Conservation (phyloP, 2,797 vertebrate species). For the Sebastes itinus region DNA sequence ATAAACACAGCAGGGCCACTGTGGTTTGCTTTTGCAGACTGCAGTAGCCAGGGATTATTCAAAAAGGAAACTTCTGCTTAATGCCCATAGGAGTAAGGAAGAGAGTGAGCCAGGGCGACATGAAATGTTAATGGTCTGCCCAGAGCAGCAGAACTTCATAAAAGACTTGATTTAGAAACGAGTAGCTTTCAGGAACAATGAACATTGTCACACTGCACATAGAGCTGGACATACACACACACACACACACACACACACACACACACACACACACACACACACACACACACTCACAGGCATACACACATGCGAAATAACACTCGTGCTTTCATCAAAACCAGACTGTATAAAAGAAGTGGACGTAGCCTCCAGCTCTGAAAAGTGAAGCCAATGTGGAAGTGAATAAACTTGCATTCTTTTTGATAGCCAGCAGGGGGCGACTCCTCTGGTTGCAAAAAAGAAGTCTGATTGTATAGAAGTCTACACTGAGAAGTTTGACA, state of each 20-base stretch:
- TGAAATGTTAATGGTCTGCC: constrained; percentile 80
- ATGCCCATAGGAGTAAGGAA: constrained; percentile 54
- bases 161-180: constrained; percentile 76
- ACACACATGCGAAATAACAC: neutral
- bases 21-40: constrained; percentile 34
- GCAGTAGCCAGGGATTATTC: constrained; percentile 41
- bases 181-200: constrained; percentile 65
- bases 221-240: constrained; percentile 4
- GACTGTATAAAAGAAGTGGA: neutral
- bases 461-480: no score
- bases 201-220: constrained; percentile 48
- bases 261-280: neutral
- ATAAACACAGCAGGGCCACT: neutral
- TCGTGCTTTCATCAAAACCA: neutral
- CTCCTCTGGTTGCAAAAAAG: no score
- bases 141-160: constrained; percentile 78
- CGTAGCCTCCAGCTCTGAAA: neutral
- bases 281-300: no score
- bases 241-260: neutral
- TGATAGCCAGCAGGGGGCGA: no score
- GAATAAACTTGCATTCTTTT: no score
- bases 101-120: constrained; percentile 64
- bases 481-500: no score
- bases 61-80: constrained; percentile 44
- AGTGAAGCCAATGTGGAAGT: neutral